Evolutionary conservation across 2,113 vertebrate species (phyloP), one percentile per base, ranked within the genome.

Genomic region (Scortum barcoo): DNA sequence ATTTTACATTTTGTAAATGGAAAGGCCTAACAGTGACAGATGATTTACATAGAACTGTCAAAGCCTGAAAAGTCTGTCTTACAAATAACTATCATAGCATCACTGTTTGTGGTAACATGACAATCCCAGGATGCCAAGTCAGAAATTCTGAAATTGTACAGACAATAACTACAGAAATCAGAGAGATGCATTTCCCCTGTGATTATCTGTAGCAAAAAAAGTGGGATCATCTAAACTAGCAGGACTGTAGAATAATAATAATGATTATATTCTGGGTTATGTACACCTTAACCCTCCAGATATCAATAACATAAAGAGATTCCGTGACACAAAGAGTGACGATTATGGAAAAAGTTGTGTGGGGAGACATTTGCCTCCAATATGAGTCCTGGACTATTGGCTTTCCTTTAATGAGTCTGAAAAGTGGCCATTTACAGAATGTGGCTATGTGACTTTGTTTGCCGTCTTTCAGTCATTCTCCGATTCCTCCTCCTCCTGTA

Each of bases 341-440:
- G 2, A 89, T 81, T 66, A 76, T 56, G 38, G 61, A 81, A 56
- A 81, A 44, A 72, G 56, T 83, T 81, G 68, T 12, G 5, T 50
- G 57, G 3, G n/a, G 36, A 80, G 51, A 81, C 20, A 0, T n/a
- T 50, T 30, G 54, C 67, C 28, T 56, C 66, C 61, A 68, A 82
- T 80, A 90, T 83, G 70, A 72, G 42, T 56, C 42, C 74, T 76
- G 28, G 50, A 67, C 81, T 72, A 77, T 63, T 78, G 79, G 50
- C 87, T 81, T 83, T 57, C 60, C 63, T 46, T 87, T 86, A 84
- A 92, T 84, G 80, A 82, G 67, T 81, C 63, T 79, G 73, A 84
- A 83, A 87, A 83, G 57, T 46, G 74, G 70, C 58, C 75, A 80
- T 86, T 84, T 76, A 78, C 73, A 72, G 84, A 72, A 76, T 72